phyloP scores from a whole-genome alignment of 2,888 invertebrate species.

The Hyppa rectilinea region DNA sequence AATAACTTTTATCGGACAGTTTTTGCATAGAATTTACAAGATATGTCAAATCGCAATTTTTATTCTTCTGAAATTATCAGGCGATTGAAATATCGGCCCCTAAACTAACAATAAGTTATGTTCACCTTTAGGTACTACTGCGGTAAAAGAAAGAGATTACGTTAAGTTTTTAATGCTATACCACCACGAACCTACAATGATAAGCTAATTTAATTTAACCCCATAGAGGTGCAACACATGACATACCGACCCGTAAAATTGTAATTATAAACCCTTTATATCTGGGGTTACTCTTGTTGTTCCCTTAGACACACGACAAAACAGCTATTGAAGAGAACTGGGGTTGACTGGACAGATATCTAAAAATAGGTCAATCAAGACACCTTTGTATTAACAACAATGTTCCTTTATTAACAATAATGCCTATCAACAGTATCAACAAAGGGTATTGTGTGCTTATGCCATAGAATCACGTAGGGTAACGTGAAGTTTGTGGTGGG shows the following conservation, averaged over 20 bases:
- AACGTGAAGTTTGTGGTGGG: background rate
- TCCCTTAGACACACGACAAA: constrained; percentile 22
- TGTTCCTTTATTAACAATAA: constrained; percentile 21
- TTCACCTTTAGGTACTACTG: background rate
- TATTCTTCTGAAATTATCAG: too few species aligned
- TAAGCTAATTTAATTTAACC: constrained; percentile 6
- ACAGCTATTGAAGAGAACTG: background rate
- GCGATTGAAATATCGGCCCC: too few species aligned
- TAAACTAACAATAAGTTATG: too few species aligned
- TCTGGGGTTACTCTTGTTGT: too few species aligned
- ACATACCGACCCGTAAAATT: background rate
- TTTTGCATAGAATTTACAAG: too few species aligned
- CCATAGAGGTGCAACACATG: background rate
- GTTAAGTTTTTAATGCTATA: background rate
- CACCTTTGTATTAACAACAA: constrained; percentile 15
- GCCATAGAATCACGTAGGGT: background rate
- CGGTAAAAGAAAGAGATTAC: background rate
- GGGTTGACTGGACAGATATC: constrained; percentile 1
- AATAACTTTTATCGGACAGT: too few species aligned
- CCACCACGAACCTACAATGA: background rate
- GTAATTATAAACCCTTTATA: background rate
- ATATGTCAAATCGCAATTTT: too few species aligned
- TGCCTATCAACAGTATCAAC: constrained; percentile 34
- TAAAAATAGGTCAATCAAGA: constrained; percentile 47
- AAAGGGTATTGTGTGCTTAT: constrained; percentile 31